Evolutionary conservation across 2,888 invertebrate species (phyloP), one percentile per base, ranked within the genome.

Genomic region (Ochropleura plecta): DNA sequence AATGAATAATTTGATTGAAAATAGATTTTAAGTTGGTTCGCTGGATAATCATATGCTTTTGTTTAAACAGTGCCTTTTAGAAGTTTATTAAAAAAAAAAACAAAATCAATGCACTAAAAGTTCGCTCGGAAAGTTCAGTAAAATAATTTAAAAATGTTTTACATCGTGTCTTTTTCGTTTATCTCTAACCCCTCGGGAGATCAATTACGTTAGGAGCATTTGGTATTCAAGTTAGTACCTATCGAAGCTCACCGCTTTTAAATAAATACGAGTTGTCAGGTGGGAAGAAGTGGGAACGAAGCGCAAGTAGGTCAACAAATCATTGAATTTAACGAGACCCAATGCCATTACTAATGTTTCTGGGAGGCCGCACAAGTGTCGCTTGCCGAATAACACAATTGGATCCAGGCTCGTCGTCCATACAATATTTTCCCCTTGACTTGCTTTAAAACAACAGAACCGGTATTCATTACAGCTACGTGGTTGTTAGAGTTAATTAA

Each of bases 331-430:
- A 92, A 92, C 90, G 85, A 92, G 89, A 86, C 88, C 91, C 92
- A 94, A 92, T 93, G 93, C 89, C 93, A 91, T 92, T 91, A 90
- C 91, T 92, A 92, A 92, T 92, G 92, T 92, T 92, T 91, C 91
- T 86, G 85, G 85, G 94, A 96, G 92, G 93, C 95, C 95, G 84
- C 89, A 94, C 89, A 94, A 95, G 91, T 93, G 94, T 91, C 92
- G 89, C 91, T 87, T 87, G 84, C 90, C 92, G 90, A 94, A 94
- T 93, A 93, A 84, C 91, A 91, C 92, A 94, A 95, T 95, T 94
- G 92, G 93, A 92, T 92, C 87, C 90, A 86, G 87, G 80, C 87
- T 88, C 80, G 87, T 88, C 86, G 91, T 89, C 87, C 83, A 87
- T 83, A 85, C 83, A 82, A 84, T 86, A 86, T 89, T 87, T 89